phyloP scores from a whole-genome alignment of 2,888 invertebrate species.

The Macropis europaea region DNA sequence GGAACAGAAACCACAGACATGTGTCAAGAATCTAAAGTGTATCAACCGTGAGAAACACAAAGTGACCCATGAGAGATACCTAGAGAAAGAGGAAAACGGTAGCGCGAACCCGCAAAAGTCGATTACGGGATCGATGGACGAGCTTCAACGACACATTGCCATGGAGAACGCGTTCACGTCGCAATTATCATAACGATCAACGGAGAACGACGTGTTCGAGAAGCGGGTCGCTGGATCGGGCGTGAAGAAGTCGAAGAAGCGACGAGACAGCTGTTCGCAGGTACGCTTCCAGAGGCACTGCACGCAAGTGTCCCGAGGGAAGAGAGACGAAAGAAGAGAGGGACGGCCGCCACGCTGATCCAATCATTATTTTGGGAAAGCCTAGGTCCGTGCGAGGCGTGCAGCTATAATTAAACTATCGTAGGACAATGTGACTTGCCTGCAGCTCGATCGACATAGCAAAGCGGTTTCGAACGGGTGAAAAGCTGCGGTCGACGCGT shows the following conservation, averaged over 20 bases:
- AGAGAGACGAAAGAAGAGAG: slow-evolving; percentile 44
- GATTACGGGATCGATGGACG: slow-evolving; percentile 5
- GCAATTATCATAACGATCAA: slow-evolving; percentile 17
- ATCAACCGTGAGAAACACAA: no score
- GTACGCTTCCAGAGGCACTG: slow-evolving; percentile 51
- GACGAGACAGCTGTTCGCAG: slow-evolving; percentile 60
- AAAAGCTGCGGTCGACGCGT: slow-evolving; percentile 7
- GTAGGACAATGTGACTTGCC: slow-evolving; percentile 68
- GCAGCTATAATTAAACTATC: slow-evolving; percentile 77
- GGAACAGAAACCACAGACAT: no score
- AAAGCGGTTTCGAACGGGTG: slow-evolving; percentile 34
- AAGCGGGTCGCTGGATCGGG: neutral
- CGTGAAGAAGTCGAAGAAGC: neutral
- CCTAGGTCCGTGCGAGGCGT: slow-evolving; percentile 69
- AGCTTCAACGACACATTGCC: slow-evolving; percentile 16
- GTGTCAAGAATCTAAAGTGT: no score
- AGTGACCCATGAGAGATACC: slow-evolving; percentile 9
- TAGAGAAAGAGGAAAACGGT: neutral
- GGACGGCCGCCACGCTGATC: slow-evolving; percentile 69
- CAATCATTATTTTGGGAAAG: slow-evolving; percentile 78
- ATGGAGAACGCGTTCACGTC: slow-evolving; percentile 29
- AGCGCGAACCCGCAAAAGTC: neutral
- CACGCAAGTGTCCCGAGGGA: slow-evolving; percentile 65
- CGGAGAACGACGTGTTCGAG: slow-evolving; percentile 5
- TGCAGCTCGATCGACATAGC: slow-evolving; percentile 58